Conservation (phyloP, 1,140 invertebrate genomes). For the Campoletis sonorensis region DNA sequence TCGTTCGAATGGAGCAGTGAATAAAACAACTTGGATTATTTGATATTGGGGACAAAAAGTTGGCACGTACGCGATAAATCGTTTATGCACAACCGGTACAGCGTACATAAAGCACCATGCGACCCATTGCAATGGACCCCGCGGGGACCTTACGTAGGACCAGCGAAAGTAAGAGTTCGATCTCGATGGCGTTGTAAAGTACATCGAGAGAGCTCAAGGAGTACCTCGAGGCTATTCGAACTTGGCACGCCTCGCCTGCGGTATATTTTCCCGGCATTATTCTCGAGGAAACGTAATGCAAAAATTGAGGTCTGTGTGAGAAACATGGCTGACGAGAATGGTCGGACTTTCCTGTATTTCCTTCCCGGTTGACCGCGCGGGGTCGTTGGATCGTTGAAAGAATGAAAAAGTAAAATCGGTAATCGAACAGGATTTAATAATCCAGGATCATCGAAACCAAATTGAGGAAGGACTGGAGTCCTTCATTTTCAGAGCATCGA, state of each 20-base stretch:
- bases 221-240: background rate
- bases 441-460: too few species aligned
- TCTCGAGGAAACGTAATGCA: background rate
- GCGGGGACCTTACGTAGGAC: background rate
- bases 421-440: background rate
- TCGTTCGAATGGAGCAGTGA: background rate
- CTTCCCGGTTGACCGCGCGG: background rate
- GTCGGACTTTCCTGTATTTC: background rate
- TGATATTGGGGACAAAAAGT: too few species aligned
- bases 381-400: background rate
- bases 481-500: too few species aligned
- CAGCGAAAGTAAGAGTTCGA: slow-evolving; percentile 12
- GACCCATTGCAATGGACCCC: background rate
- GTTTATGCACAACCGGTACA: background rate
- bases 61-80: background rate
- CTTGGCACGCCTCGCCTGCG: slow-evolving; percentile 1
- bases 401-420: background rate
- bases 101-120: background rate
- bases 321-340: background rate
- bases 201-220: background rate
- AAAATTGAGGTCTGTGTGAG: background rate
- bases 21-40: background rate
- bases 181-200: background rate
- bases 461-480: too few species aligned
- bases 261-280: background rate